Base-by-base conservation (phyloP, 64 coral and sea anemone species). In the Catalaphyllia jardinei region DNA sequence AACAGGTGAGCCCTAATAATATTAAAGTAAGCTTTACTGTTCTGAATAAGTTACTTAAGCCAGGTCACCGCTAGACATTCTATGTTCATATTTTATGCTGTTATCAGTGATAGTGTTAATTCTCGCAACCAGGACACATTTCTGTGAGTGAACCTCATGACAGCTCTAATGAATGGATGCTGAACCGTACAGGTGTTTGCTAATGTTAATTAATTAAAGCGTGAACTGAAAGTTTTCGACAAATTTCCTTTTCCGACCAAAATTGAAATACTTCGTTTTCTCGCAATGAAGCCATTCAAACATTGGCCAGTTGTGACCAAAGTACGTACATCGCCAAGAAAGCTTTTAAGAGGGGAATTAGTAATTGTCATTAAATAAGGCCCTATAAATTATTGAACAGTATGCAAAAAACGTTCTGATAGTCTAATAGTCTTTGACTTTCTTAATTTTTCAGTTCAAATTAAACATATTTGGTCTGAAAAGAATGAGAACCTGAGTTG, bases 311-410 rank as follows among this genome's bases (percentile, higher is more conserved):
- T 46, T 46, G 42, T 46, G 42, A 46, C 42, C 42, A 46, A 46
- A 46, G 54, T 57, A 57, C 54, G 15, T 2, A 16, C 54, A 12
- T 57, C 0, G 8, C 54, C 54, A 13, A 12, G 54, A 57, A 2
- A 13, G 54, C 54, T 57, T 57, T 57, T 57, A 57, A 57, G 54
- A 57, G 11, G 54, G 54, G 54, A 57, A 57, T 57, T 57, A 57
- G 54, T 57, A 13, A 57, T 57, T 57, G 54, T 15, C 15, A 14
- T 11, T 14, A 57, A 57, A 57, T 57, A 9, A 57, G 54, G 15
- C 54, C 1, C 54, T 13, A 57, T 13, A 79, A 79, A 79, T 79
- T 79, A 79, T 79, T 79, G 13, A 79, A 55, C 22, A 16, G 51
- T 59, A 54, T 54, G 76, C 76, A 55, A 55, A 79, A 54, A 79